Evolutionary conservation across 2,797 vertebrate genomes (phyloP).

Genomic region (Peromyscus attwateri): DNA sequence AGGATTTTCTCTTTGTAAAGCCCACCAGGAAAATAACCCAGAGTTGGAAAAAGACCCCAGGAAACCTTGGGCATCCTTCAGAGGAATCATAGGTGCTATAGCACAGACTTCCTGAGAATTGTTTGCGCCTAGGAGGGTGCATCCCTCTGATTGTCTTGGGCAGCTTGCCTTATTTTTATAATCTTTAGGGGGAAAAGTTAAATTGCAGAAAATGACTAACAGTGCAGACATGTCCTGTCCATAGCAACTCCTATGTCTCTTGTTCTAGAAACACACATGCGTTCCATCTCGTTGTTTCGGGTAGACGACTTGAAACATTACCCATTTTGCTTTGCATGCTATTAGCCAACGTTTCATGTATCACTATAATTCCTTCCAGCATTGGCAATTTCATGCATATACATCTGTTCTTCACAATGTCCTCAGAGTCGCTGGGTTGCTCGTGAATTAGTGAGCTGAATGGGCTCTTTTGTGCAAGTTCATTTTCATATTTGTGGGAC

Average conservation of each 20-base stretch:
- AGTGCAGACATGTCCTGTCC: background rate
- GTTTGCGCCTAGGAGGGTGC: background rate
- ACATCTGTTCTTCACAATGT: background rate
- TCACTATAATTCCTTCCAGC: background rate
- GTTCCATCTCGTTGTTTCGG: background rate
- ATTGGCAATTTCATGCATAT: background rate
- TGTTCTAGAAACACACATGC: background rate
- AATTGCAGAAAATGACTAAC: too few relatives aligned
- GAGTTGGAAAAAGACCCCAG: background rate
- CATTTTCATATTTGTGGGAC: background rate
- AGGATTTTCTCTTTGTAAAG: background rate
- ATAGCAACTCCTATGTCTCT: background rate
- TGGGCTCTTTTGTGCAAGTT: background rate
- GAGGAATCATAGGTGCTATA: background rate
- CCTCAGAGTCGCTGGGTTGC: background rate
- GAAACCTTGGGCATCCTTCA: background rate
- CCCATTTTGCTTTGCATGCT: background rate
- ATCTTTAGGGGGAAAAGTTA: background rate
- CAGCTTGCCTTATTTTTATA: background rate
- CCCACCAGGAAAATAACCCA: background rate
- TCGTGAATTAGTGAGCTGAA: background rate
- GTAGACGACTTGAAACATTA: background rate
- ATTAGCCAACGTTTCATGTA: background rate
- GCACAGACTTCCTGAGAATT: background rate
- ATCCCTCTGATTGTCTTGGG: background rate